These are phyloP conservation scores for Polyommatus iphigenia DNA, from an alignment of 2,888 invertebrate species.

Conservation along the genomic window DNA sequence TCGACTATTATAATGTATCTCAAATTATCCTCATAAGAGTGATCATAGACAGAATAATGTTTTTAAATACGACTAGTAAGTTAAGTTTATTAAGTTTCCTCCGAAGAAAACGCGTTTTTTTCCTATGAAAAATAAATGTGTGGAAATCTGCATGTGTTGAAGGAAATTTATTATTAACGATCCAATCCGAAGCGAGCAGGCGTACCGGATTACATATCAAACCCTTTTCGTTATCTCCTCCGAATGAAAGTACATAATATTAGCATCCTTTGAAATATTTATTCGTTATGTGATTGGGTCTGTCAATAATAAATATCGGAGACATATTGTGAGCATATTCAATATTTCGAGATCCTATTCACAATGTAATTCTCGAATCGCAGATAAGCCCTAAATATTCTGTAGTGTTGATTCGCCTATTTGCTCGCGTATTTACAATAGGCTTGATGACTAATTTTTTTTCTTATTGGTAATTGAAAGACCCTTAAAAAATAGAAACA, in stretches of 20 bases:
- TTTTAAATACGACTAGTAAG: too few species aligned
- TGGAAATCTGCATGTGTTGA: constrained; percentile 17
- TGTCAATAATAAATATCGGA: constrained; percentile 19
- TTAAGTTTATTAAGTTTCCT: neutral
- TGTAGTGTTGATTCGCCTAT: constrained; percentile 3
- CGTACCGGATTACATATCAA: constrained; percentile 27
- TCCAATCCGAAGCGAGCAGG: constrained; percentile 19
- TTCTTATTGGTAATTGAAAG: too few species aligned
- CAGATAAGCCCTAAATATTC: neutral
- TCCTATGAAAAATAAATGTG: constrained; percentile 8
- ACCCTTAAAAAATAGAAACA: too few species aligned
- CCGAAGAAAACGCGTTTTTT: neutral
- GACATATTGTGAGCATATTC: neutral
- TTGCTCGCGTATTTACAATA: neutral
- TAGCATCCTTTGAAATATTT: constrained; percentile 23
- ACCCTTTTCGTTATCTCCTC: constrained; percentile 25
- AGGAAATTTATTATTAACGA: constrained; percentile 30
- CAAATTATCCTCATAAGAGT: neutral
- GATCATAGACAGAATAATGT: neutral
- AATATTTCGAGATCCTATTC: neutral
- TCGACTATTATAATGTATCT: neutral
- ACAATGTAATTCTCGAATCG: neutral
- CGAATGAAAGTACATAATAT: constrained; percentile 17
- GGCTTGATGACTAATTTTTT: too few species aligned
- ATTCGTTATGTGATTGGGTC: constrained; percentile 16